phyloP scores from a whole-genome alignment of 1,140 invertebrate species.

The Cydia strobilella region DNA sequence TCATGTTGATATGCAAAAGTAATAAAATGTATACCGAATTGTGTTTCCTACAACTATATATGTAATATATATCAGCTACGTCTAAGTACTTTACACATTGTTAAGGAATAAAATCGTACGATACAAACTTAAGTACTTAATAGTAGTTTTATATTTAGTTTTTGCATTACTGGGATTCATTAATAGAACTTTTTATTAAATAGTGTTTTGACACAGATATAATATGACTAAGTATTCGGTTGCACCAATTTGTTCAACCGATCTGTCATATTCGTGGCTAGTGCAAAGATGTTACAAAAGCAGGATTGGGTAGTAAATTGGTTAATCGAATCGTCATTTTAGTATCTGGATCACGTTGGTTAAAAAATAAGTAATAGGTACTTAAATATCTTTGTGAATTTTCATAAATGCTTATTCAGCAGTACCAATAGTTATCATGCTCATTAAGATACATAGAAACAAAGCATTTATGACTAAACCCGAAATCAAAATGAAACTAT shows the following conservation, averaged over 20 bases:
- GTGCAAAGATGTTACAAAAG: no score
- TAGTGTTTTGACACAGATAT: no score
- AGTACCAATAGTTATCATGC: background rate
- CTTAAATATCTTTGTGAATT: constrained; percentile 7
- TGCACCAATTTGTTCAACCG: no score
- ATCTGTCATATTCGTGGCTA: no score
- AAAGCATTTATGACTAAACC: constrained; percentile 2
- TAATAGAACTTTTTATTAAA: background rate
- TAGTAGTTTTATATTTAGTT: background rate
- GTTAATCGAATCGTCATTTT: no score
- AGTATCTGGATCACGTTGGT: background rate
- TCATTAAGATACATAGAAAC: background rate
- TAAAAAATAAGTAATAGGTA: background rate
- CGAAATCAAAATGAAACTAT: background rate
- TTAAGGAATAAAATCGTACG: background rate
- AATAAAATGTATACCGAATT: background rate
- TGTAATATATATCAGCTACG: background rate
- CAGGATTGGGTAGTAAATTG: no score
- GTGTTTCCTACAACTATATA: background rate
- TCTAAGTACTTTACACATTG: background rate
- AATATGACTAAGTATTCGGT: no score
- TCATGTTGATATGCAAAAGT: background rate
- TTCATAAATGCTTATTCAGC: constrained; percentile 34
- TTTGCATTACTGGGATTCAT: background rate
- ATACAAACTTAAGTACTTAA: background rate